Percentiles rank a stretch among this genome's conserved stretches.
Conservation (phyloP, 2,113 vertebrate species). For the Nothobranchius furzeri region DNA sequence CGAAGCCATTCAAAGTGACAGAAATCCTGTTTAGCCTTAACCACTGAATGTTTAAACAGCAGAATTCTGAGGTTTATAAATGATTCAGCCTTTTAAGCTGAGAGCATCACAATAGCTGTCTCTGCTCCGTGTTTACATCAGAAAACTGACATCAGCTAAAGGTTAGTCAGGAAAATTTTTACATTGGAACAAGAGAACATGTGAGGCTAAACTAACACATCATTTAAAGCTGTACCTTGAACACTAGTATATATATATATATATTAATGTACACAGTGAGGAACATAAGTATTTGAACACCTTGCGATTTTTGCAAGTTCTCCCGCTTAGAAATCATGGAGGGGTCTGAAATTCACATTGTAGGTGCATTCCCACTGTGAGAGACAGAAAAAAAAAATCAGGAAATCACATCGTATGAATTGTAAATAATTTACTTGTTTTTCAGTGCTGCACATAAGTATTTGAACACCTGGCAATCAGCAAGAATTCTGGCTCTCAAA, state of each 20-base stretch:
- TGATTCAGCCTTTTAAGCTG: not conserved
- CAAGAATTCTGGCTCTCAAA: too few relatives aligned
- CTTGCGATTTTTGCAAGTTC: too few relatives aligned
- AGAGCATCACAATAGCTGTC: not conserved
- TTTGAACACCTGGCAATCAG: too few relatives aligned
- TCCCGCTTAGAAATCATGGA: too few relatives aligned
- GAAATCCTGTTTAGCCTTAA: conserved; percentile 9
- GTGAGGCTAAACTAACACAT: not conserved
- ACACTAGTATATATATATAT: not conserved
- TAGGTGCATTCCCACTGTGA: too few relatives aligned
- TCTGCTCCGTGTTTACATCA: not conserved
- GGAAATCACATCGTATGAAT: too few relatives aligned
- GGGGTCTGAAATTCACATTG: too few relatives aligned
- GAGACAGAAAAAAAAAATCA: too few relatives aligned
- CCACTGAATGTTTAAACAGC: conserved; percentile 16
- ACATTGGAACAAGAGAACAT: not conserved
- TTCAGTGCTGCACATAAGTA: too few relatives aligned
- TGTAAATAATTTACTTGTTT: too few relatives aligned
- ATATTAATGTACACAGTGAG: too few relatives aligned
- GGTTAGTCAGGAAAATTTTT: not conserved
- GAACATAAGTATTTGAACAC: too few relatives aligned
- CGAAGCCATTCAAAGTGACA: not conserved
- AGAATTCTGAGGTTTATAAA: conserved; percentile 1
- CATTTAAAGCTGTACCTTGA: not conserved
- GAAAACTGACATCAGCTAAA: not conserved